Base-by-base conservation (phyloP, 2,113 vertebrate genomes). In the Nycticebus coucang region DNA sequence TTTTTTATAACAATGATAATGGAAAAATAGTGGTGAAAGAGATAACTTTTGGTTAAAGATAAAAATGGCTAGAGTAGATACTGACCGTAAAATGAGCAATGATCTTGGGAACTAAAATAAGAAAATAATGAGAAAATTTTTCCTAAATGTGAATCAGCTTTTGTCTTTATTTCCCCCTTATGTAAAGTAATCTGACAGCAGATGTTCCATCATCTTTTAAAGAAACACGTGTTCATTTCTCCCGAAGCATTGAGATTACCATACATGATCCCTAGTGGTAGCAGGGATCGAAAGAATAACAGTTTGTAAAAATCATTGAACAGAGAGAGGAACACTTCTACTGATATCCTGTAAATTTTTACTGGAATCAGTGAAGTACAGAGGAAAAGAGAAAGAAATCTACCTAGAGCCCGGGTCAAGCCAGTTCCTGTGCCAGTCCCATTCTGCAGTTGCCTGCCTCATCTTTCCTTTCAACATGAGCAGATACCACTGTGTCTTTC, bases 91-190 rank as follows among this genome's bases (percentile, higher is more conserved):
- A 71, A 69, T 59, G 50, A 91, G 10, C 33, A 83, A 37, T 62
- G 30, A 85, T 89, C 81, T 85, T 41, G 80, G n/a, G 26, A 75
- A 69, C 28, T 74, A 69, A 93, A 95, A 57, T 68, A 69, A 85
- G n/a, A 89, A 79, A 50, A 59, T 15, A 69, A 85, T 37, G 21
- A 89, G 53, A 93, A 62, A 59, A 53, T 33, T 55, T 62, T 85
- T 89, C 68, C 53, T 81, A 60, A 89, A 81, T 64, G n/a, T 80
- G 79, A 78, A 87, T 91, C 37, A 69, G 41, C 68, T 53, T 95
- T 89, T 87, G 13, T 55, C 57, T 77, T 94, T 81, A 79, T 60
- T 95, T 88, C 68, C 7, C 62, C 9, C 33, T 72, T 59, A 91
- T 21, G 41, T 11, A 68, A 89, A 57, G 59, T 55, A 30, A 53